These are phyloP conservation scores for Eristalis arbustorum DNA, from an alignment of 2,888 invertebrate species.

Conservation along the genomic window DNA sequence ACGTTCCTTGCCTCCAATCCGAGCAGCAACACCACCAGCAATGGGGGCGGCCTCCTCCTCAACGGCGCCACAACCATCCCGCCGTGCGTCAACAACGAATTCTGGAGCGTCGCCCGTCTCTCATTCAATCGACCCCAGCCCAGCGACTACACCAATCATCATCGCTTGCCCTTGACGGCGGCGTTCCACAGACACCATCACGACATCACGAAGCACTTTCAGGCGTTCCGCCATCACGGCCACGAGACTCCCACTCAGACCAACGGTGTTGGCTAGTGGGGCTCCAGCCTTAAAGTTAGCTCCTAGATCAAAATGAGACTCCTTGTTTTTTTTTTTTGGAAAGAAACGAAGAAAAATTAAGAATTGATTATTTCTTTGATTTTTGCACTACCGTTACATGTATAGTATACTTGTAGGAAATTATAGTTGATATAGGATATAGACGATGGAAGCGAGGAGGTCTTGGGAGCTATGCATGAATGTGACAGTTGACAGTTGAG, in stretches of 20 bases:
- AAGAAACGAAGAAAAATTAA: no score
- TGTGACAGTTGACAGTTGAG: no score
- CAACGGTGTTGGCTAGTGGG: constrained; percentile 54
- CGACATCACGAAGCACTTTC: constrained; percentile 63
- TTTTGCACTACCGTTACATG: constrained; percentile 35
- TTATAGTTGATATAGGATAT: constrained; percentile 10
- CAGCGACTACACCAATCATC: constrained; percentile 35
- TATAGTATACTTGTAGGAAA: constrained; percentile 25
- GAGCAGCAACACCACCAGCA: constrained; percentile 19
- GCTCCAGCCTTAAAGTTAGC: not conserved
- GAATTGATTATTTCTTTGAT: not conserved
- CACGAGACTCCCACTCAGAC: constrained; percentile 57
- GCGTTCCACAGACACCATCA: constrained; percentile 57
- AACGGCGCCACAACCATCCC: constrained; percentile 10
- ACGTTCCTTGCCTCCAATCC: not conserved
- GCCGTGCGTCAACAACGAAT: constrained; percentile 55
- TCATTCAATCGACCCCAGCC: constrained; percentile 55
- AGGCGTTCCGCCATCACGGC: constrained; percentile 53
- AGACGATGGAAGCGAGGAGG: not conserved
- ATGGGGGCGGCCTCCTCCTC: not conserved
- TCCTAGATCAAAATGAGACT: not conserved
- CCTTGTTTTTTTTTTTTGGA: no score
- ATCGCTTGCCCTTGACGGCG: constrained; percentile 45
- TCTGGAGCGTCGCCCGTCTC: constrained; percentile 56
- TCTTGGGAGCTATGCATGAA: not conserved